These are phyloP conservation scores for Watsonalla binaria DNA, from an alignment of 2,888 invertebrate species.

Conservation along the genomic window DNA sequence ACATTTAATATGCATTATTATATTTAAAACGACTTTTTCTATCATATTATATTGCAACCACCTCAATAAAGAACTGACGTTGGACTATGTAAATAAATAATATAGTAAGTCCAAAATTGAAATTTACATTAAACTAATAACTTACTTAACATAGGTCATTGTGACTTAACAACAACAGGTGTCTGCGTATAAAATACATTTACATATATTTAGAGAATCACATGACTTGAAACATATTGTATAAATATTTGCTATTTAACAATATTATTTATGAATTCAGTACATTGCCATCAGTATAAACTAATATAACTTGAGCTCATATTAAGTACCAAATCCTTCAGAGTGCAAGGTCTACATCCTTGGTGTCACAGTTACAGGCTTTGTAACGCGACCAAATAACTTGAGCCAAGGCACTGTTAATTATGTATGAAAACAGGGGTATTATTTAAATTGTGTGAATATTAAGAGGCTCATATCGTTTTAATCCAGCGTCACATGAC, in stretches of 20 bases:
- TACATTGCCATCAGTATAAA: neutral
- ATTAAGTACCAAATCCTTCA: neutral
- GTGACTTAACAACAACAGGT: too few relatives aligned
- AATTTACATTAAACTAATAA: too few relatives aligned
- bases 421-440: neutral
- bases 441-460: neutral
- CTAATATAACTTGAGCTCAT: neutral
- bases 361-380: neutral
- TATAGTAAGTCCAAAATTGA: too few relatives aligned
- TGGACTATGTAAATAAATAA: too few relatives aligned
- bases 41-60: too few relatives aligned
- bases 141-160: too few relatives aligned
- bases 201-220: neutral
- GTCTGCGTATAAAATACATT: too few relatives aligned
- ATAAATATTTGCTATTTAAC: neutral
- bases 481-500: slow-evolving; percentile 12
- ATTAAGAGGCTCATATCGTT: neutral
- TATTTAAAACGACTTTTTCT: too few relatives aligned
- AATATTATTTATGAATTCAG: neutral
- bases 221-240: neutral
- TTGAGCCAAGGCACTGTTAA: neutral
- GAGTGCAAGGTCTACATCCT: neutral
- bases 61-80: too few relatives aligned
- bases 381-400: neutral
- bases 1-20: too few relatives aligned